phyloP scores from a whole-genome alignment of 1,140 invertebrate species.

The Euwallacea similis region DNA sequence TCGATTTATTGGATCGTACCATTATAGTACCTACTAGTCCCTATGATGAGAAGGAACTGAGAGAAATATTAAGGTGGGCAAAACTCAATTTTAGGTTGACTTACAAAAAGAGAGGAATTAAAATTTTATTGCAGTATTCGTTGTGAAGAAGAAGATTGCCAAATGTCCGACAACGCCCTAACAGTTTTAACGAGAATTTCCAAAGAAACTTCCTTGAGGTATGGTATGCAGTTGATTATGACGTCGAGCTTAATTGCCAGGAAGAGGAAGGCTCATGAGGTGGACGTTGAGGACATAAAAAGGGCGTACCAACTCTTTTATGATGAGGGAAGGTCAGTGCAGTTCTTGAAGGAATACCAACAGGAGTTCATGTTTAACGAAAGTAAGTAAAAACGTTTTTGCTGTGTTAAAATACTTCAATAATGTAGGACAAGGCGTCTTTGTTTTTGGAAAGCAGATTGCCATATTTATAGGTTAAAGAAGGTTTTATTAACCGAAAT shows the following conservation, averaged over 20 bases:
- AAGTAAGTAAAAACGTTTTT: constrained; percentile 28
- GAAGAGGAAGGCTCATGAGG: constrained; percentile 80
- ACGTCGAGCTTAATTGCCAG: constrained; percentile 87
- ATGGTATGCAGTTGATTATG: constrained; percentile 98
- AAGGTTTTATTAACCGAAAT: too few relatives aligned
- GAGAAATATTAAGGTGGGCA: constrained; percentile 80
- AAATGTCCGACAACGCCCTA: constrained; percentile 90
- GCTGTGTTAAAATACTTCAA: too few relatives aligned
- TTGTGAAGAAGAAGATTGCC: constrained; percentile 96
- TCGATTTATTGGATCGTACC: constrained; percentile 94
- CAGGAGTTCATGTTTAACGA: constrained; percentile 93
- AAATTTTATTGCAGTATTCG: constrained; percentile 54
- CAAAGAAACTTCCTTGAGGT: constrained; percentile 89
- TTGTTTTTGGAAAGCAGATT: too few relatives aligned
- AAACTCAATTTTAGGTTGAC: not conserved
- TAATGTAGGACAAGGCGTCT: too few relatives aligned
- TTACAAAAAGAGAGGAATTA: not conserved
- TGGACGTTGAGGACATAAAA: constrained; percentile 91
- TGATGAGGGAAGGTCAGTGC: constrained; percentile 89
- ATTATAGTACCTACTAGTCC: constrained; percentile 92
- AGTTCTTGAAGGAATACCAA: constrained; percentile 95
- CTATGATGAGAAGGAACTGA: constrained; percentile 87
- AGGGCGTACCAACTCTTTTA: constrained; percentile 93
- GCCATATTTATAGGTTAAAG: too few relatives aligned
- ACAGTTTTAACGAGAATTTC: constrained; percentile 90